Base-by-base conservation (phyloP, 2,797 vertebrate genomes). In the Mus minutoides region DNA sequence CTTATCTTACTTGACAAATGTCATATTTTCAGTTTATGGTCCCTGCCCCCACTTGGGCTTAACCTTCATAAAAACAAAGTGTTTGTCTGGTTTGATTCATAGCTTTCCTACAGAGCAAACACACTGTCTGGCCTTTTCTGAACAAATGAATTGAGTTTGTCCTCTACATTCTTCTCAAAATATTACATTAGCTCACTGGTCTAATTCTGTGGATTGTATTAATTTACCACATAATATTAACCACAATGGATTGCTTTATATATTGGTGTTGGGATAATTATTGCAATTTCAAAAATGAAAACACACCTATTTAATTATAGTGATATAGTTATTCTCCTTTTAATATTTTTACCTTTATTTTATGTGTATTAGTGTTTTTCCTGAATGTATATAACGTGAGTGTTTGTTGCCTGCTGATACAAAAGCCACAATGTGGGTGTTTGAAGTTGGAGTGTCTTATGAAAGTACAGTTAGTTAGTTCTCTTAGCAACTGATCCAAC, bases 21-120 rank as follows among this genome's bases (percentile, higher is more conserved):
- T 78, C 21, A 64, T 86, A 96, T 96, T 96, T 96, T 64, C 89
- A 83, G 26, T 92, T 97, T 94, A 96, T 93, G 84, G 60, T 58
- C 49, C 82, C 67, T 95, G 56, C 16, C 56, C 40, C 19, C 5
- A 69, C 71, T 95, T 93, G 80, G 64, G 52, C 71, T 78, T 77
- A 75, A 76, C 26, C 71, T 94, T 94, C 79, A 94, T 96, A 95
- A 96, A 95, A 96, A 80, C 71, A 60, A 94, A 95, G 31, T 43
- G 54, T 95, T 95, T 92, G 86, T 95, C 86, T 91, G 16, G 56
- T 94, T 78, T 96, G 96, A 96, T 97, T 96, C 76, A 96, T 95
- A 56, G 6, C 12, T 90, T n/a, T 88, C 84, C 24, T 60, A 5
- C 83, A 94, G 43, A 60, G 56, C 52, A 31, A 89, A 52, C 6